phyloP scores from a whole-genome alignment of 2,888 invertebrate species.

The Drosophila colorata region DNA sequence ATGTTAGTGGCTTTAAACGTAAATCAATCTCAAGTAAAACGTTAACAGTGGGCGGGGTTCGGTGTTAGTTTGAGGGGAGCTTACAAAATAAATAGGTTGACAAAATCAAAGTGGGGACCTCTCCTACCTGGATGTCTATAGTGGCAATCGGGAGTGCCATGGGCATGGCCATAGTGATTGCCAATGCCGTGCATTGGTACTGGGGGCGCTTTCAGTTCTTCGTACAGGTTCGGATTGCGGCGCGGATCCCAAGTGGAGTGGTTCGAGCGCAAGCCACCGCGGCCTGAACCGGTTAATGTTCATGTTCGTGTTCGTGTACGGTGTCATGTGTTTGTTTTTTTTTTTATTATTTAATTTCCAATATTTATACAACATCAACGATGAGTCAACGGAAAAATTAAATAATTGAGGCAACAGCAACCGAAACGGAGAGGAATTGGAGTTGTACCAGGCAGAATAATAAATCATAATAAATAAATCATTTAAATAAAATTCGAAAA shows the following conservation, averaged over 20 bases:
- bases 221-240: slow-evolving; percentile 91
- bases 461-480: slow-evolving; percentile 39
- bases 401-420: slow-evolving; percentile 61
- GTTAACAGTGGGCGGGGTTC: slow-evolving; percentile 2
- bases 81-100: slow-evolving; percentile 28
- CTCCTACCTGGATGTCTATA: slow-evolving; percentile 85
- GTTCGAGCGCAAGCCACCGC: slow-evolving; percentile 84
- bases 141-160: slow-evolving; percentile 83
- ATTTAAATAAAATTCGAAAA: slow-evolving; percentile 12
- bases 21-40: slow-evolving; percentile 28
- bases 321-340: slow-evolving; percentile 37
- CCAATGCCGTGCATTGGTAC: slow-evolving; percentile 85
- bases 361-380: slow-evolving; percentile 74
- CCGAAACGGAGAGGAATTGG: slow-evolving; percentile 51
- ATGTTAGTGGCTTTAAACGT: slow-evolving; percentile 37
- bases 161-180: slow-evolving; percentile 82
- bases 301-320: slow-evolving; percentile 30
- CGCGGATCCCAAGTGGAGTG: slow-evolving; percentile 96
- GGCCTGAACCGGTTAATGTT: slow-evolving; percentile 75
- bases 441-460: slow-evolving; percentile 27
- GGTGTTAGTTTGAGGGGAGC: slow-evolving; percentile 34
- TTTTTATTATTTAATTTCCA: slow-evolving; percentile 67
- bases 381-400: slow-evolving; percentile 52
- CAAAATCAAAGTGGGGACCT: slow-evolving; percentile 36
- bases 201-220: slow-evolving; percentile 92